Base-by-base conservation (phyloP, 2,888 invertebrate species). In the Ethmia dodecea region DNA sequence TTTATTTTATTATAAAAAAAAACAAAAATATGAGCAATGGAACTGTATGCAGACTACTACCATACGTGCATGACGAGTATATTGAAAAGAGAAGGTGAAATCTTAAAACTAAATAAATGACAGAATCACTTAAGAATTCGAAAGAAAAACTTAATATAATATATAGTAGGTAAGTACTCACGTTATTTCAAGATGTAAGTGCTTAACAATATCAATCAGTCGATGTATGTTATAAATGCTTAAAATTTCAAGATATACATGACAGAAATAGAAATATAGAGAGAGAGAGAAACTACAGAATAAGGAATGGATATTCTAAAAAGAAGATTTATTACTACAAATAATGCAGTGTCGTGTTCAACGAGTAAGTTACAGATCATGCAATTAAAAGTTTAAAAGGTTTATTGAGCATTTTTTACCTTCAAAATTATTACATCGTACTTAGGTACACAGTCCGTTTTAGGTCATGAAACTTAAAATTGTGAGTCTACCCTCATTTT, bases 381-480 rank as follows among this genome's bases (percentile, higher is more conserved):
- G 83, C 83, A 79, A 74, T 77, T 74, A 78, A 77, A 76, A 75
- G 70, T 77, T 75, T 72, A 64, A 74, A 74, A 74, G 74, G 70
- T 73, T 45, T 47, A 64, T 71, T 74, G 73, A 77, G 70, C 70
- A 62, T 61, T 51, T 35, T 54, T 40, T 50, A 56, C 53, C 50
- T 43, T 56, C 50, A 43, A 50, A 52, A 47, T 47, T 44, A 39
- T 40, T 41, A 40, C 37, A 37, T 36, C 36, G 35, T 33, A 22
- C 27, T 49, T 22, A 22, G 22, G 52, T 53, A 55, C 45, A 51
- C 35, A 48, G 43, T 52, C 48, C 45, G 38, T 45, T 31, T 32
- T 35, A 37, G 15, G 10, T 18, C 35, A 38, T 40, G 24, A 38
- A 41, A 38, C 38, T 37, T 45, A 37, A 35, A 22, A 22, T n/a